phyloP scores from a whole-genome alignment of 1,140 invertebrate genomes.

The Mya arenaria region DNA sequence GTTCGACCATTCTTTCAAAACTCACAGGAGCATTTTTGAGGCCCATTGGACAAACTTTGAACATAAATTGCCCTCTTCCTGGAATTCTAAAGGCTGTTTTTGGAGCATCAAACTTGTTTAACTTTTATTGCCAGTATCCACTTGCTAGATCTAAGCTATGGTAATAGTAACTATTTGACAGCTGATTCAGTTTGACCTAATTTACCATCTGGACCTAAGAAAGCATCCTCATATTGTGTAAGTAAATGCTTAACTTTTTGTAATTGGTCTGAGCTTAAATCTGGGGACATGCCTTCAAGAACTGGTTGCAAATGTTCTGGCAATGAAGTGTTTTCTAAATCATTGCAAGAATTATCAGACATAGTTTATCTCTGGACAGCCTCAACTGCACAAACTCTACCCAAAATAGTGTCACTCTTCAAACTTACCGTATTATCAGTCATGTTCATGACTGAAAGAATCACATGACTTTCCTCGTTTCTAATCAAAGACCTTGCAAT shows the following conservation, averaged over 20 bases:
- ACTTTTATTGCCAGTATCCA: slow-evolving; percentile 34
- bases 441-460: slow-evolving; percentile 22
- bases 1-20: slow-evolving; percentile 68
- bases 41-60: slow-evolving; percentile 62
- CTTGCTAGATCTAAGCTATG: slow-evolving; percentile 23
- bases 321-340: background rate
- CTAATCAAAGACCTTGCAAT: slow-evolving; percentile 32
- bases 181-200: slow-evolving; percentile 44
- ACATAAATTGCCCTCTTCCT: slow-evolving; percentile 46
- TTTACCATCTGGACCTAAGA: slow-evolving; percentile 42
- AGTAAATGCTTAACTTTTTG: background rate
- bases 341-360: background rate
- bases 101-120: slow-evolving; percentile 34
- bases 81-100: slow-evolving; percentile 34
- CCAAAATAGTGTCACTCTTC: slow-evolving; percentile 3
- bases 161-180: slow-evolving; percentile 12
- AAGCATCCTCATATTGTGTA: slow-evolving; percentile 46
- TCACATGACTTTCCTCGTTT: background rate
- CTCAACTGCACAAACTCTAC: background rate
- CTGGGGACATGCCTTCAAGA: background rate
- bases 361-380: background rate
- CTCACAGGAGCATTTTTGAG: slow-evolving; percentile 54
- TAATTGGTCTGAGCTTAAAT: slow-evolving; percentile 3
- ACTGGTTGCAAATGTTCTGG: slow-evolving; percentile 44
- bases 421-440: slow-evolving; percentile 8